These are phyloP conservation scores for Cygnus olor DNA, from an alignment of 2,797 vertebrate species.

Conservation along the genomic window DNA sequence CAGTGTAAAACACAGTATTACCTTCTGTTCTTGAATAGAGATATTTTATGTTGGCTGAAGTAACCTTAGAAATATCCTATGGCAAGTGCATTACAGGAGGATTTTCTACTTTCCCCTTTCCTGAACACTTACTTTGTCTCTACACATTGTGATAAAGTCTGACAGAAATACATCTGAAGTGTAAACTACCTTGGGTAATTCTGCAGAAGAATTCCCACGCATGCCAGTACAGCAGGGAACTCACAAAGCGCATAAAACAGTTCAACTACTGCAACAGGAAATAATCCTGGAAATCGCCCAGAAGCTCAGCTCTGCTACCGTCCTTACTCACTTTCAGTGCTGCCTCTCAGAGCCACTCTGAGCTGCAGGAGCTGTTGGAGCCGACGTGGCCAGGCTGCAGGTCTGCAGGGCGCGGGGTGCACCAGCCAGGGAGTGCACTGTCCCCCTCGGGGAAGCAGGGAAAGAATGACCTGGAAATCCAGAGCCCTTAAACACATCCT, in stretches of 20 bases:
- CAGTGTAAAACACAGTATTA: not conserved
- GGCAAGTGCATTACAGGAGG: not conserved
- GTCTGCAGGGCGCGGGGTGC: not conserved
- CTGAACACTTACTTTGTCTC: not conserved
- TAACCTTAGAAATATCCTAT: not conserved
- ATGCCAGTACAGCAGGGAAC: not conserved
- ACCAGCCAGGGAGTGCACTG: not conserved
- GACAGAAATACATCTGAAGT: not conserved
- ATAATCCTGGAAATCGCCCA: not conserved
- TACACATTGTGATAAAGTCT: not conserved
- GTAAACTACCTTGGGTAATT: not conserved
- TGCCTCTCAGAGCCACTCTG: not conserved
- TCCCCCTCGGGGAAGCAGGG: too few species aligned
- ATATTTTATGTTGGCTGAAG: not conserved
- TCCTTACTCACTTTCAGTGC: not conserved
- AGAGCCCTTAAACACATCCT: not conserved
- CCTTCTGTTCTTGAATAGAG: not conserved
- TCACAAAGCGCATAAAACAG: not conserved
- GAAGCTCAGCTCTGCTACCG: not conserved
- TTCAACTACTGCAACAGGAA: not conserved
- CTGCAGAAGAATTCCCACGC: not conserved
- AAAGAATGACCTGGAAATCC: not conserved
- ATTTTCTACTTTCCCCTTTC: not conserved
- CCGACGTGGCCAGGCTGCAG: not conserved
- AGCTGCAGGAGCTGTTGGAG: not conserved